These are phyloP conservation scores for Varecia variegata DNA, from an alignment of 2,797 vertebrate species.

Conservation along the genomic window DNA sequence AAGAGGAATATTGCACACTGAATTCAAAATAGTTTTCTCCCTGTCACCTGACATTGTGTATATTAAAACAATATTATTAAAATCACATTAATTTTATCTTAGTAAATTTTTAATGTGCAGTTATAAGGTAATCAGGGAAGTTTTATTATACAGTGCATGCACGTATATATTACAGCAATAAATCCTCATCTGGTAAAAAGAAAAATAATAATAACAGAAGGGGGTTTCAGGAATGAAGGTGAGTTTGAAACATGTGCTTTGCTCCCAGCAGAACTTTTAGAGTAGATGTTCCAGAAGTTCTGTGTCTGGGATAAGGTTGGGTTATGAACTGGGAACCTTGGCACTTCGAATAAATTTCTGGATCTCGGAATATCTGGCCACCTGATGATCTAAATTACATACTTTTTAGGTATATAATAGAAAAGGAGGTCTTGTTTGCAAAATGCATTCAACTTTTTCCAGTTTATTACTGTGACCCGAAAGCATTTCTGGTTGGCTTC, in stretches of 20 bases:
- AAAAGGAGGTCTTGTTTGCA: constrained; percentile 11
- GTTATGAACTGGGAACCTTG: neutral
- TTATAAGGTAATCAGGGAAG: constrained; percentile 73
- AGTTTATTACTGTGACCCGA: neutral
- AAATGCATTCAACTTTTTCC: neutral
- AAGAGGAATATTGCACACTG: neutral
- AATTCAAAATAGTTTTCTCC: constrained; percentile 57
- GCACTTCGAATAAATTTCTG: neutral
- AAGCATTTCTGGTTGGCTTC: neutral
- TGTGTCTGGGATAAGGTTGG: neutral
- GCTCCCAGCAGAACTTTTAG: neutral
- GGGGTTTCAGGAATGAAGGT: neutral
- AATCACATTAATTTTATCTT: constrained; percentile 77
- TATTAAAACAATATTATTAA: constrained; percentile 73
- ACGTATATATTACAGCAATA: constrained; percentile 60
- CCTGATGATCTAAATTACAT: neutral
- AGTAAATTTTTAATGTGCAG: constrained; percentile 76
- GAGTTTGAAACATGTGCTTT: neutral
- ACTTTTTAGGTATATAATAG: neutral
- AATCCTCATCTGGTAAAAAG: constrained; percentile 27
- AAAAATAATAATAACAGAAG: constrained; percentile 64
- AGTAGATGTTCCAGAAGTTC: neutral
- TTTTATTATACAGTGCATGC: constrained; percentile 58
- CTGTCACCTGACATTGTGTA: constrained; percentile 55
- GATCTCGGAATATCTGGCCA: neutral